These are phyloP conservation scores for Oscheius sp. DNA, from an alignment of 1,140 invertebrate genomes.

Conservation along the genomic window DNA sequence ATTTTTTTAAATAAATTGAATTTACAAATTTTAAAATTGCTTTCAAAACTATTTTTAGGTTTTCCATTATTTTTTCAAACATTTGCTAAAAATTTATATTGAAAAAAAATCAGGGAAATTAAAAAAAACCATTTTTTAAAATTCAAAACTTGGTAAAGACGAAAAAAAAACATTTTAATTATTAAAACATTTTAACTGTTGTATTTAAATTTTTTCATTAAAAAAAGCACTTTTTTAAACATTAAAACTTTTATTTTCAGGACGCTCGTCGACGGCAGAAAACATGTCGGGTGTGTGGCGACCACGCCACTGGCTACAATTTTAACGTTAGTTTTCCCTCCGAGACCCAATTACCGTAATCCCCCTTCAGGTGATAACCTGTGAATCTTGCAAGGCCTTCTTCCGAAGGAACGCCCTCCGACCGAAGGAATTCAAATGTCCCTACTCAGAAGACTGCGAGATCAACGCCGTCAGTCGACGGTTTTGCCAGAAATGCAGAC, in stretches of 20 bases:
- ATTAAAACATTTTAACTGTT: too few species aligned
- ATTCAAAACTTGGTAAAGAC: neutral
- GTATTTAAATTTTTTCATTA: neutral
- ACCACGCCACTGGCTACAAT: constrained; percentile 86
- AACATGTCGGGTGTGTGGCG: constrained; percentile 78
- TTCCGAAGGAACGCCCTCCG: constrained; percentile 89
- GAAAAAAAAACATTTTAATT: neutral
- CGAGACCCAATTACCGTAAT: neutral
- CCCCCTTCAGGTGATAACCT: constrained; percentile 72
- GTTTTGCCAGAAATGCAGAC: constrained; percentile 89
- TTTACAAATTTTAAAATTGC: too few species aligned
- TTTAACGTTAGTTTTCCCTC: constrained; percentile 72
- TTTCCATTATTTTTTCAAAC: too few species aligned
- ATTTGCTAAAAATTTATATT: neutral
- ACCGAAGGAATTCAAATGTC: constrained; percentile 86
- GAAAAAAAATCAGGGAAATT: neutral
- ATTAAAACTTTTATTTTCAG: constrained; percentile 14
- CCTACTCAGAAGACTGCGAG: constrained; percentile 85
- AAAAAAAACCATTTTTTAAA: neutral
- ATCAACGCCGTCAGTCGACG: constrained; percentile 85
- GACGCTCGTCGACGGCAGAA: constrained; percentile 46
- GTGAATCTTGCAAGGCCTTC: constrained; percentile 96
- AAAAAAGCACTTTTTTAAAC: neutral
- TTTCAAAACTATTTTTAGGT: too few species aligned
- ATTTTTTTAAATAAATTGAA: too few species aligned